A percentile compares a stretch with the other conserved stretches of the same genome.
These are phyloP conservation scores for Melitaea athalia DNA, from an alignment of 2,888 invertebrate species.

Conservation along the genomic window DNA sequence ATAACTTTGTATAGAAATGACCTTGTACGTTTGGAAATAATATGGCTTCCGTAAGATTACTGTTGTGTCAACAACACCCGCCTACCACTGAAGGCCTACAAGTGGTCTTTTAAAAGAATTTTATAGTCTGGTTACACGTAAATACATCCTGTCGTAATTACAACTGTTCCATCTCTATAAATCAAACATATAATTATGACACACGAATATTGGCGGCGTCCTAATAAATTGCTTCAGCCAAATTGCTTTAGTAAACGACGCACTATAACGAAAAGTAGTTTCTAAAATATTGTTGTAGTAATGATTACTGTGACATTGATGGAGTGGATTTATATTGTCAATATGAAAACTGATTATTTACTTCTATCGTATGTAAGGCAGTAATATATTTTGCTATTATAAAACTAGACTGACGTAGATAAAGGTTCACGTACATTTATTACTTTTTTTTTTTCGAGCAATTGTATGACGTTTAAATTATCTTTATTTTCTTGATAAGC, in stretches of 20 bases:
- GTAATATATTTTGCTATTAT: too few species aligned
- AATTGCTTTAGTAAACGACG: background rate
- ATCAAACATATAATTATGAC: conserved; percentile 5
- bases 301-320: conserved; percentile 29
- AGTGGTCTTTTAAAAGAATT: conserved; percentile 62
- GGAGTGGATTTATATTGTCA: conserved; percentile 20
- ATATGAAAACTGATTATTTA: background rate
- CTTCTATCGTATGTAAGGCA: background rate
- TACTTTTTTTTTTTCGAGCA: too few species aligned
- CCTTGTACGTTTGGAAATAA: conserved; percentile 38
- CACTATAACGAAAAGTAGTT: conserved; percentile 6
- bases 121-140: conserved; percentile 18
- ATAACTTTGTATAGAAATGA: conserved; percentile 21
- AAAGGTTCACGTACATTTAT: too few species aligned
- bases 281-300: conserved; percentile 7
- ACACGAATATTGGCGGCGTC: background rate
- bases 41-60: conserved; percentile 58
- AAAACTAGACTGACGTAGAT: too few species aligned
- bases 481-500: too few species aligned
- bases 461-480: too few species aligned
- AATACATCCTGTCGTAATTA: conserved; percentile 4
- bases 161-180: conserved; percentile 1
- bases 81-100: conserved; percentile 60
- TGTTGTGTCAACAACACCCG: conserved; percentile 51
- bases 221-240: conserved; percentile 9